Evolutionary conservation across 2,888 invertebrate species (phyloP), one percentile per base, ranked within the genome.

Genomic region (Quadroppia sp.): DNA sequence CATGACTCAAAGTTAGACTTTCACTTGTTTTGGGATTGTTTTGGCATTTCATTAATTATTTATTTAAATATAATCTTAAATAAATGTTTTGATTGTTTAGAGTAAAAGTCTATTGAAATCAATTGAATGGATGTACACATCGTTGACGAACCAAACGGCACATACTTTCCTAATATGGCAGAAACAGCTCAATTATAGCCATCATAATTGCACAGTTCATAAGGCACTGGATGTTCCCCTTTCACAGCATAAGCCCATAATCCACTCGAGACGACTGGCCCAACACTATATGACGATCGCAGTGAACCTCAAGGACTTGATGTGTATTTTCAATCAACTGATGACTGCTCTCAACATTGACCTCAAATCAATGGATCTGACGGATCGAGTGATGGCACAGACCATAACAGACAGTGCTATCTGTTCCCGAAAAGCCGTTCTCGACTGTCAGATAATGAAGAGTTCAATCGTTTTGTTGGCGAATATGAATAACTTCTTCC

Each of bases 131-230:
- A 73, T 76, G 42, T 76, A 77, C 61, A 74, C 74, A 9, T 76
- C 77, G 7, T 30, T 77, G 42, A 67, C 76, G 17, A 77, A 77
- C 48, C 76, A 76, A 71, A 77, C 77, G 9, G 77, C 77, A 6
- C 76, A 77, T 30, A 64, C 76, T 2, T 76, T 74, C 42, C 76
- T 76, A 42, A 76, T 76, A 9, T 71, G 75, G 28, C 53, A 74
- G 20, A 74, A 76, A 40, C 71, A 73, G 13, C 69, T 42, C 1
- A 69, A 67, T 13, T 56, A 69, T 25, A 11, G 45, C 45, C n/a
- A 20, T 28, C 73, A 56, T 23, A 42, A 42, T 15, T 59, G 61
- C 20, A 23, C 30, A 6, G 36, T 30, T 9, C 61, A 61, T 20
- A 61, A 17, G 17, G n/a, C 61, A 61, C n/a, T 17, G 32, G 25